Base-by-base conservation (phyloP, 2,113 vertebrate genomes). In the Regulus satrapa region DNA sequence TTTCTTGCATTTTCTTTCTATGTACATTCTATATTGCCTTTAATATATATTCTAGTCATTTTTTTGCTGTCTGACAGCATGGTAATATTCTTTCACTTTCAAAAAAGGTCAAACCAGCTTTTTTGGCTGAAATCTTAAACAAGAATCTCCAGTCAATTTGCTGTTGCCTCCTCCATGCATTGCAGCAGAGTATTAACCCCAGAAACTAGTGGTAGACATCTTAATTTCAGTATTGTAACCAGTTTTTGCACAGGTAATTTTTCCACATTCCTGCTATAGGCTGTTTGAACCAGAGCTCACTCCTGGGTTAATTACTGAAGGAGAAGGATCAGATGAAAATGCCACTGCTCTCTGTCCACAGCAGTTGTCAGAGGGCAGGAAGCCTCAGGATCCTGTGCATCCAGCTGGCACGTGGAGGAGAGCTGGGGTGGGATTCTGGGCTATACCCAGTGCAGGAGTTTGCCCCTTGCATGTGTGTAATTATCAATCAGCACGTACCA, bases 401-500 rank as follows among this genome's bases (percentile, higher is more conserved):
- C 51, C 45, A 36, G 32, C 25, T 68, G 59, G 26, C 40, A 28
- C 0, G 0, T 36, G 49, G 34, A 63, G 40, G 36, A 91, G 29
- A 87, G 24, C 10, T 29, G 14, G 19, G 32, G 18, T 59, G 63
- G 63, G 14, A 34, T 74, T 18, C 68, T 84, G 40, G 19, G 34
- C 3, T 6, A 28, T 20, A 29, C 8, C 12, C 63, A 29, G 0
- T 29, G 49, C n/a, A 86, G 52, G 24, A 10, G 1, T 51, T 61
- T 76, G 4, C 3, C 10, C 17, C 15, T 62, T n/a, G 58, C 25
- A 34, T 73, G 51, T 15, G 34, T 38, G 36, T 32, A 34, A 23
- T 32, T 41, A n/a, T 19, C 61, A 59, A n/a, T 19, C 61, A 59
- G 14, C 76, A 55, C 0, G 0, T 14, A 18, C 6, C 40, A 26